Evolutionary conservation across 2,888 invertebrate species (phyloP), one percentile per base, ranked within the genome.

Genomic region (Eupithecia pulchellata): DNA sequence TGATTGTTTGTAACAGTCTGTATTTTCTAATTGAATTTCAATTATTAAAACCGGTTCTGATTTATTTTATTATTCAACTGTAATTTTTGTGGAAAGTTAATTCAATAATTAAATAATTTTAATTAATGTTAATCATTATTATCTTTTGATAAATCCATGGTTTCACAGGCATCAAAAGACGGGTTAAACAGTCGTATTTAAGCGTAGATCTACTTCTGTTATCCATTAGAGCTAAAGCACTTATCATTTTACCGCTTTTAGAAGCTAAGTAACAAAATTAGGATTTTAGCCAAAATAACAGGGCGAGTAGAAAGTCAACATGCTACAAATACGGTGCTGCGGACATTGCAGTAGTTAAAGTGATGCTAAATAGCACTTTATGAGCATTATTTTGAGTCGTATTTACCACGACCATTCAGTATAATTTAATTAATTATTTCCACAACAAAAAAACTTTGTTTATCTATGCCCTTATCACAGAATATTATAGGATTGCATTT

Each of bases 161-260:
- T 30, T 57, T 29, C 6, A 71, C 34, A 39, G 63, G 74, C 64
- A 74, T 78, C 73, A 74, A 76, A 69, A 77, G 68, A 55, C 69
- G 75, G 76, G 78, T 79, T 81, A 79, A 60, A 71, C 69, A 75
- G 73, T 75, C 78, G 69, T 78, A 79, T 81, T 78, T 77, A 73
- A 74, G 67, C 69, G 77, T 79, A 78, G 79, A 82, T 82, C 83
- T 79, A 82, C 77, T 79, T 74, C 73, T 72, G 69, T 76, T 75
- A 81, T 82, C 81, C 83, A 83, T 84, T 84, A 83, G 80, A 80
- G 75, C 67, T 62, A 9, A 17, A 58, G 58, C 58, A 52, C 52
- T 32, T n/a, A 29, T 29, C 29, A 57, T 81, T 82, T 82, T 81
- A 81, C 77, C 68, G 77, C 77, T 81, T 79, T 78, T 72, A 76